Evolutionary conservation across 1,140 invertebrate species (phyloP).

Genomic region (Tetramorium parvispinum): DNA sequence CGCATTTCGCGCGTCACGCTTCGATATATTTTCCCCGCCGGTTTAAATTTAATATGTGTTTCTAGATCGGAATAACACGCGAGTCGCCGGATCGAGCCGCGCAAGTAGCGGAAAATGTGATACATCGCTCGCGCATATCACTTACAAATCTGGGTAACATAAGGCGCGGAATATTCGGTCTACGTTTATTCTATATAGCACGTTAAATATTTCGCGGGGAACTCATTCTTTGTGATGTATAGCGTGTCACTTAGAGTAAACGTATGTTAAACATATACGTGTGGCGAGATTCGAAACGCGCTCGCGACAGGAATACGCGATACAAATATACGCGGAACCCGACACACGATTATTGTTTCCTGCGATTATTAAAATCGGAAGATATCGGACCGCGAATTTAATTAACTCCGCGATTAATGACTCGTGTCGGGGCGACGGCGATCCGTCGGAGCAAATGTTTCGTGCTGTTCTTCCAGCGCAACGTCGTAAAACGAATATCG

Average conservation of each 20-base stretch:
- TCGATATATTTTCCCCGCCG: neutral
- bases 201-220: neutral
- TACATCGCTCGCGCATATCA: neutral
- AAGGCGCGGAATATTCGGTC: neutral
- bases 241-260: neutral
- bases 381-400: constrained; percentile 12
- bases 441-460: constrained; percentile 1
- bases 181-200: neutral
- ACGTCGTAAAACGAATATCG: constrained; percentile 22
- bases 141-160: too few species aligned
- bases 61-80: neutral
- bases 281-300: neutral
- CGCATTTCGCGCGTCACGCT: neutral
- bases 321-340: neutral
- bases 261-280: too few species aligned
- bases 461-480: neutral
- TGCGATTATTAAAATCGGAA: constrained; percentile 24
- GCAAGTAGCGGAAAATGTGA: neutral
- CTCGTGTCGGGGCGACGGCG: constrained; percentile 13
- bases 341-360: neutral
- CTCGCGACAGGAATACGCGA: neutral
- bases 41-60: neutral
- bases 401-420: constrained; percentile 25
- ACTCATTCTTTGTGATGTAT: neutral
- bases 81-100: neutral